These are phyloP conservation scores for Coelopa pilipes DNA, from an alignment of 2,888 invertebrate species.

Conservation along the genomic window DNA sequence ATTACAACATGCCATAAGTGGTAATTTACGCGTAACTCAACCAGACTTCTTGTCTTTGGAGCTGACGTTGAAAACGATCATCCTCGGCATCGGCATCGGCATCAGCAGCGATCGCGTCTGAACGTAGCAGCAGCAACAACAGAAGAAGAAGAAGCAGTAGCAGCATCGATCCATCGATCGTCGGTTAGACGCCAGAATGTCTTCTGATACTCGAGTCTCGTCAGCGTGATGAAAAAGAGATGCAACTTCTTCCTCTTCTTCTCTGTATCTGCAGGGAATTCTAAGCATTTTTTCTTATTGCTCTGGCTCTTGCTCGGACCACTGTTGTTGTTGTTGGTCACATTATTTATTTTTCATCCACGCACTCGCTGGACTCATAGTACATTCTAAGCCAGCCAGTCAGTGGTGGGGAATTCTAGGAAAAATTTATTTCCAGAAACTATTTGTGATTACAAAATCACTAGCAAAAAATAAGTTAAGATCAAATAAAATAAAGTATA, in stretches of 20 bases:
- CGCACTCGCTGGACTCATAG: background rate
- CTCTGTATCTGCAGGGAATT: slow-evolving; percentile 44
- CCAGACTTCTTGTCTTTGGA: slow-evolving; percentile 48
- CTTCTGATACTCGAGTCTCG: slow-evolving; percentile 39
- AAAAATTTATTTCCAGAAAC: slow-evolving; percentile 2
- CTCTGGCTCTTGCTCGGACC: background rate
- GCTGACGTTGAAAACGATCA: slow-evolving; percentile 28
- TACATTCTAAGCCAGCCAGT: background rate
- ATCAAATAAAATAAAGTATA: too few relatives aligned
- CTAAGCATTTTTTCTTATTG: slow-evolving; percentile 42
- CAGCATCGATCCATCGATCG: slow-evolving; percentile 26
- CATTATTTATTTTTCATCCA: slow-evolving; percentile 20
- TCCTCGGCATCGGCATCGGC: slow-evolving; percentile 38
- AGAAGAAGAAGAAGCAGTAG: too few relatives aligned
- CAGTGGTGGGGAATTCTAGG: background rate
- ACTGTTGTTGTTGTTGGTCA: too few relatives aligned
- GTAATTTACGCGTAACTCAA: slow-evolving; percentile 49
- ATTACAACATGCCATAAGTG: slow-evolving; percentile 35
- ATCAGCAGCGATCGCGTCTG: slow-evolving; percentile 44
- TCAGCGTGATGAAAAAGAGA: slow-evolving; percentile 11
- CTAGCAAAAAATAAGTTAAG: slow-evolving; percentile 10
- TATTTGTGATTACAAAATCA: too few relatives aligned
- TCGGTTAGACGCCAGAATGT: slow-evolving; percentile 41
- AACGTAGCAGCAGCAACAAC: slow-evolving; percentile 35
- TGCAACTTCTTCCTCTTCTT: slow-evolving; percentile 7